Evolutionary conservation across 2,113 vertebrate genomes (phyloP), one percentile per base, ranked within the genome.

Genomic region (Cryptomyrus ogoouensis): DNA sequence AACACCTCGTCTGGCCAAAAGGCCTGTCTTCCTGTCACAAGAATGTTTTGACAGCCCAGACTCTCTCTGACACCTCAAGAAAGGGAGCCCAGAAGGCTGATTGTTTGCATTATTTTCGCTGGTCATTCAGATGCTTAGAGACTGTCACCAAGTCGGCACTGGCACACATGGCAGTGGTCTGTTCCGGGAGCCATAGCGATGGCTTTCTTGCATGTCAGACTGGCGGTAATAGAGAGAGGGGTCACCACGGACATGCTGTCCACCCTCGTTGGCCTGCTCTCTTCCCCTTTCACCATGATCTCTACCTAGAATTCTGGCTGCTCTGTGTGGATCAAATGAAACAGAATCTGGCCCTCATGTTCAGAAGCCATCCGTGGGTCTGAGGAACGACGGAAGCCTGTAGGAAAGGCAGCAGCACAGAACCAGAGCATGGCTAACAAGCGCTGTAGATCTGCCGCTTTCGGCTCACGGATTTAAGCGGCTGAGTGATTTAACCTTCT

Each of bases 71-170:
- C 88, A 52, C 39, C 46, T n/a, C 19, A 58, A 8, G 39, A 84
- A 83, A 89, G n/a, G 70, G 8, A 50, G 5, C 21, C 46, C 19
- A 21, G 35, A 21, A 89, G 74, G 74, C 3, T 88, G 44, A 80
- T 91, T 31, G 77, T n/a, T 13, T 58, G 90, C 90, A 89, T 89
- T 44, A 46, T 89, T 77, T 91, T 89, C 50, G 19, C 86, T 77
- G 62, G 77, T 90, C 17, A 87, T 88, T 74, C 85, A 53, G 21
- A 19, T 2, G 5, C 49, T 35, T 6, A 21, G 50, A 49, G 86
- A 44, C 88, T 88, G 89, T 91, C 90, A 90, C 46, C 50, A 52
- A 49, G 46, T 58, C 66, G 39, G 88, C 87, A 47, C 90, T 91
- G 58, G 74, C 7, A 53, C 88, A 89, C 70, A 6, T 50, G 31